Conservation (phyloP, 2,113 vertebrate species). For the Chitala chitala region DNA sequence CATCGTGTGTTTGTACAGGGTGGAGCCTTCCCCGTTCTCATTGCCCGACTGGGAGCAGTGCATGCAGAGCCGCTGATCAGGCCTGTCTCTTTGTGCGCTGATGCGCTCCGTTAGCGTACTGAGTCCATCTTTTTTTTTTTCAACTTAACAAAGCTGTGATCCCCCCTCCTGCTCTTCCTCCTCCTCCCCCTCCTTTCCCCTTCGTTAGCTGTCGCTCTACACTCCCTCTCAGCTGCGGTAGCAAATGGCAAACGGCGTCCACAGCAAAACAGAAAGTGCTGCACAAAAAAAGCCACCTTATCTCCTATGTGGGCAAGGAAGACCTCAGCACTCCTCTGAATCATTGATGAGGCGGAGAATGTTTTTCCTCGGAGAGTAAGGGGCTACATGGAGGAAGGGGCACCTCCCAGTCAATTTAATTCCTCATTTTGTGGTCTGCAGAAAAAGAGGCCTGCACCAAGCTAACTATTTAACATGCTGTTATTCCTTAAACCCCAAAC, state of each 20-base stretch:
- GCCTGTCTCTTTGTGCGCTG: neutral
- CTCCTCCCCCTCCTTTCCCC: slow-evolving; percentile 30
- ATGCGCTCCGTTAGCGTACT: slow-evolving; percentile 19
- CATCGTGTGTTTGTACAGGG: neutral
- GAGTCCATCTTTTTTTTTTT: slow-evolving; percentile 41
- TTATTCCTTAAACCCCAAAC: neutral
- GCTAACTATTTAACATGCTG: neutral
- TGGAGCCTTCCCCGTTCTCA: neutral
- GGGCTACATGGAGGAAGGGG: slow-evolving; percentile 25
- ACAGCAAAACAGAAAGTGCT: slow-evolving; percentile 24
- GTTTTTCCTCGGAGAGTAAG: slow-evolving; percentile 47
- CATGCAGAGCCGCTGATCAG: neutral
- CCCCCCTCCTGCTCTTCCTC: slow-evolving; percentile 41
- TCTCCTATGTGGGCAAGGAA: slow-evolving; percentile 63
- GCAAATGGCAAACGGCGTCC: slow-evolving; percentile 28
- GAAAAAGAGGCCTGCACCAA: neutral
- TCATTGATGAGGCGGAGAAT: slow-evolving; percentile 66
- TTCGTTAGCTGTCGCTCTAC: slow-evolving; percentile 52
- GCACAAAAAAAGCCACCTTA: slow-evolving; percentile 52
- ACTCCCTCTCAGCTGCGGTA: slow-evolving; percentile 18
- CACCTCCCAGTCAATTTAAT: slow-evolving; percentile 29
- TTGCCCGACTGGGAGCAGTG: neutral
- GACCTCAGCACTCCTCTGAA: slow-evolving; percentile 62
- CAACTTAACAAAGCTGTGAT: slow-evolving; percentile 58
- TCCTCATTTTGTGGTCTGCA: neutral